A percentile compares a stretch with the other conserved stretches of the same genome.
Evolutionary conservation across 2,797 vertebrate genomes (phyloP).

Genomic region (Phataginus tetradactyla): DNA sequence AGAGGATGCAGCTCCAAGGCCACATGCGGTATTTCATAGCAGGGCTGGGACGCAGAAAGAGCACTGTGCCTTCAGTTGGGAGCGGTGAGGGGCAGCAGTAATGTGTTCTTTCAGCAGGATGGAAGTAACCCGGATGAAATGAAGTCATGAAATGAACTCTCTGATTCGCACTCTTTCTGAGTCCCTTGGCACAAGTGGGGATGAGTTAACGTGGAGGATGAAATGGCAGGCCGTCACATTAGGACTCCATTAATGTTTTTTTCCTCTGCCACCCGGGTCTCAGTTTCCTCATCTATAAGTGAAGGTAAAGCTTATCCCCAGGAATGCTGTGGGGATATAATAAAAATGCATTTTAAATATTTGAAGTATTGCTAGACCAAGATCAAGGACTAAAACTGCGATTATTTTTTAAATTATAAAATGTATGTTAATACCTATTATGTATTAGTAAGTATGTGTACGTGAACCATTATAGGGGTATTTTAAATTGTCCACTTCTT

Average conservation of each 20-base stretch:
- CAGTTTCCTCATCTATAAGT: background rate
- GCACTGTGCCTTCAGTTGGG: background rate
- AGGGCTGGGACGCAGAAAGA: background rate
- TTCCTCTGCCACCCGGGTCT: background rate
- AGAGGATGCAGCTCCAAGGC: background rate
- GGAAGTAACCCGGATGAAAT: background rate
- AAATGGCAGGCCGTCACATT: background rate
- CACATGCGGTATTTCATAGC: background rate
- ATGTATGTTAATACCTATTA: background rate
- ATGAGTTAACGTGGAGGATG: background rate
- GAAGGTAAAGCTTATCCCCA: background rate
- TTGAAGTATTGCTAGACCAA: slow-evolving; percentile 8
- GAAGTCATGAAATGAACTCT: background rate
- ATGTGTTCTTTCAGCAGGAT: background rate
- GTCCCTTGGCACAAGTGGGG: background rate
- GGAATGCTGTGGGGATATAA: background rate
- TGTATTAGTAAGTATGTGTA: background rate
- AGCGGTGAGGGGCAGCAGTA: rapidly evolving
- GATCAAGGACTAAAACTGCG: background rate
- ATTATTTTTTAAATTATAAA: background rate
- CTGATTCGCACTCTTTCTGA: background rate
- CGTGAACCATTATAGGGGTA: background rate
- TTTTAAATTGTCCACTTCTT: slow-evolving; percentile 3
- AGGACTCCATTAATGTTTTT: background rate
- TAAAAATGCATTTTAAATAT: slow-evolving; percentile 52